These are phyloP conservation scores for Philopotamus ludificatus DNA, from an alignment of 1,140 invertebrate species.

Conservation along the genomic window DNA sequence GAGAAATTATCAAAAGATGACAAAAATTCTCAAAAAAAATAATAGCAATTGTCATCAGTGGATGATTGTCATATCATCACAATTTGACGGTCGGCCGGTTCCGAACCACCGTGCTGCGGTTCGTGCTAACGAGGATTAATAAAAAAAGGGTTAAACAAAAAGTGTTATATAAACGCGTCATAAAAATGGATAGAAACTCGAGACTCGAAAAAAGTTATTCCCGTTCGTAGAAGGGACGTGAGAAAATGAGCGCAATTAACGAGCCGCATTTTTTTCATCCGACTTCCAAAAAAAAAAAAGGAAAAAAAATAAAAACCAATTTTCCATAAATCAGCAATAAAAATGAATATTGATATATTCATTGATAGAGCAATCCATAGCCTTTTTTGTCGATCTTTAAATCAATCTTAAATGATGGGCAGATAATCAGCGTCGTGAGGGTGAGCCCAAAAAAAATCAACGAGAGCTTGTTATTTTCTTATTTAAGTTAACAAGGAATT, in stretches of 20 bases:
- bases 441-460: not conserved
- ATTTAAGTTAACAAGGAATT: conserved; percentile 24
- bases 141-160: conserved; percentile 22
- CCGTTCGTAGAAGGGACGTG: conserved; percentile 25
- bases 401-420: conserved; percentile 28
- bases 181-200: conserved; percentile 18
- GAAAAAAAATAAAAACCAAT: too few relatives aligned
- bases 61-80: too few relatives aligned
- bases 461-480: conserved; percentile 30
- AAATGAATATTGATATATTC: too few relatives aligned
- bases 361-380: too few relatives aligned
- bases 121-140: conserved; percentile 24
- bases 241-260: conserved; percentile 29
- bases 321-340: too few relatives aligned
- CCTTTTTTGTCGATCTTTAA: conserved; percentile 8
- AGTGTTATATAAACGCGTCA: conserved; percentile 32
- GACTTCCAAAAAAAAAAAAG: too few relatives aligned
- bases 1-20: too few relatives aligned
- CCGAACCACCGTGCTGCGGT: not conserved
- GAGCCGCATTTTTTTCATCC: conserved; percentile 11
- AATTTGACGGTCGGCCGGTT: not conserved
- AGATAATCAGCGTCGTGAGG: conserved; percentile 13
- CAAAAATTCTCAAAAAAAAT: too few relatives aligned
- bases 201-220: not conserved
- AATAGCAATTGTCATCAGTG: too few relatives aligned